phyloP scores from a whole-genome alignment of 1,140 invertebrate genomes.

The Brachionus rotundiformis region DNA sequence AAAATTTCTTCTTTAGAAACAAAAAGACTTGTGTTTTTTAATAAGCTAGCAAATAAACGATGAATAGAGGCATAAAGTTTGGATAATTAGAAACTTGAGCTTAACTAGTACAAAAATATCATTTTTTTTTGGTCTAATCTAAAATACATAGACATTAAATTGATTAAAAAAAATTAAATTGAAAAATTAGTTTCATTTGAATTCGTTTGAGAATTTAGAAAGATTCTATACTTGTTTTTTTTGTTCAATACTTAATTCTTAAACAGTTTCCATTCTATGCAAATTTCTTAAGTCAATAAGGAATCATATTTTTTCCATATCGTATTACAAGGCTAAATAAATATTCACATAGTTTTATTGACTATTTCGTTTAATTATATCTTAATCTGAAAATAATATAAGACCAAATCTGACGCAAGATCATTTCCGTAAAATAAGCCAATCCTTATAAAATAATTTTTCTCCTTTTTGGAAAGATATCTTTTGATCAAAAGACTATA shows the following conservation, averaged over 20 bases:
- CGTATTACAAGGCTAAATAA: background rate
- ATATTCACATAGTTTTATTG: background rate
- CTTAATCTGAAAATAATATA: constrained; percentile 16
- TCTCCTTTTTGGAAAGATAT: too few species aligned
- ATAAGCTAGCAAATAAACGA: constrained; percentile 8
- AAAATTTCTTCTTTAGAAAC: background rate
- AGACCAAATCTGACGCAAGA: background rate
- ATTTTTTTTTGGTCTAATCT: background rate
- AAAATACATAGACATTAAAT: constrained; percentile 12
- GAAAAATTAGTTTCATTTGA: constrained; percentile 1
- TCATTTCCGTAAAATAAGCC: background rate
- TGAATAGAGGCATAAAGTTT: constrained; percentile 2
- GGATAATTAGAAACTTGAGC: constrained; percentile 12
- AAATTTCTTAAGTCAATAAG: constrained; percentile 15
- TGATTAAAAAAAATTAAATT: constrained; percentile 21
- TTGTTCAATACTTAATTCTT: background rate
- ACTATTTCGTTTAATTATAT: constrained; percentile 7
- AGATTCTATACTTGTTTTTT: background rate
- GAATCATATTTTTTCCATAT: constrained; percentile 11
- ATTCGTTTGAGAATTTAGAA: background rate
- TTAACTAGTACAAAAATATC: constrained; percentile 11
- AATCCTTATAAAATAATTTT: too few species aligned
- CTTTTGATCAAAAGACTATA: too few species aligned
- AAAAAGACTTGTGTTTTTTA: background rate
- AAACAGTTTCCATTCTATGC: constrained; percentile 18